phyloP scores from a whole-genome alignment of 2,888 invertebrate species.

The Graphium colonna region DNA sequence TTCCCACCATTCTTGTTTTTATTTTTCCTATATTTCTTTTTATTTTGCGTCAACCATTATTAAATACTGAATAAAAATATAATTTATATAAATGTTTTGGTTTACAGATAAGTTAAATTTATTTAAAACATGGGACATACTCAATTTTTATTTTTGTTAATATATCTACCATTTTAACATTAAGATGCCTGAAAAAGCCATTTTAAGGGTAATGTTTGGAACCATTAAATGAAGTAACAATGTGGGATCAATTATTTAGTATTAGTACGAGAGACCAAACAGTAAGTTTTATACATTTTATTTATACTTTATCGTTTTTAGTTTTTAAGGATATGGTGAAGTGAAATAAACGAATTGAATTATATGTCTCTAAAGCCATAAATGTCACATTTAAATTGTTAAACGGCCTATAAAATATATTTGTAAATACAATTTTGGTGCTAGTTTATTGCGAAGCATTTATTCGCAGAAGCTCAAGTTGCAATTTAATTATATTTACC shows the following conservation, averaged over 20 bases:
- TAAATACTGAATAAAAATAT: too few relatives aligned
- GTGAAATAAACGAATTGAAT: conserved; percentile 8
- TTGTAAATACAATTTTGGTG: conserved; percentile 21
- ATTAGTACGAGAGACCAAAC: conserved; percentile 65
- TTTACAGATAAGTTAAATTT: too few relatives aligned
- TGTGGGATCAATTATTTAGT: conserved; percentile 48
- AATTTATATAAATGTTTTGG: too few relatives aligned
- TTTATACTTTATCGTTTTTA: conserved; percentile 30
- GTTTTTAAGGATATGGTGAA: conserved; percentile 20
- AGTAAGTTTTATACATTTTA: conserved; percentile 43
- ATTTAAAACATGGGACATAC: too few relatives aligned
- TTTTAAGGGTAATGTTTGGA: conserved; percentile 13
- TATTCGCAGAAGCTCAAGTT: not conserved
- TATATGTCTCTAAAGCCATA: conserved; percentile 17
- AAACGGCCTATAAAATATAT: not conserved
- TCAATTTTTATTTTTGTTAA: not conserved
- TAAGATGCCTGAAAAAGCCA: not conserved
- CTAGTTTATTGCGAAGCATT: conserved; percentile 4
- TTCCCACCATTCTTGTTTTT: conserved; percentile 53
- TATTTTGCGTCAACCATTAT: too few relatives aligned
- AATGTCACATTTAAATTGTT: conserved; percentile 16
- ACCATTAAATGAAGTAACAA: conserved; percentile 30
- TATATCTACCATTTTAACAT: not conserved
- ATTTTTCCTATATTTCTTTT: not conserved
- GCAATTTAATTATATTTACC: conserved; percentile 1